phyloP scores from a whole-genome alignment of 1,140 invertebrate species.

The Notospermus geniculatus region DNA sequence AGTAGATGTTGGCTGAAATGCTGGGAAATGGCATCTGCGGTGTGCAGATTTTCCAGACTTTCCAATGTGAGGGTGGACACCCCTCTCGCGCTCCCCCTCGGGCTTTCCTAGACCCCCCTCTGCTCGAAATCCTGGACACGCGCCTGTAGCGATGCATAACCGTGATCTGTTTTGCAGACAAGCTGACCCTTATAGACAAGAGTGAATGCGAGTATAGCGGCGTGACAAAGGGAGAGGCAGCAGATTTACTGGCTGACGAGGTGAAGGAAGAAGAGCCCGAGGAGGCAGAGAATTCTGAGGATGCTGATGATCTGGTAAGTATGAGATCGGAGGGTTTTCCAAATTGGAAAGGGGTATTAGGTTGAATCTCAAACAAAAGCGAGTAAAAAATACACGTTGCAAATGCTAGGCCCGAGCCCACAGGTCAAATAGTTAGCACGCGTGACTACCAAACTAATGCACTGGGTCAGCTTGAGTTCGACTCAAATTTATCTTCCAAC shows the following conservation, averaged over 20 bases:
- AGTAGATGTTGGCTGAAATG: no score
- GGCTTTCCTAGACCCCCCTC: no score
- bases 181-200: slow-evolving; percentile 32
- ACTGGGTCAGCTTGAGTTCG: no score
- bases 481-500: no score
- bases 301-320: slow-evolving; percentile 35
- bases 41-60: neutral
- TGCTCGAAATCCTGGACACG: no score
- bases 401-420: no score
- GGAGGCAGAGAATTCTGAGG: slow-evolving; percentile 17
- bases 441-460: no score
- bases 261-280: slow-evolving; percentile 27
- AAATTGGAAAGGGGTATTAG: no score
- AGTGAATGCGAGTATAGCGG: slow-evolving; percentile 34
- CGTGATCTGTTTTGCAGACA: slow-evolving; percentile 23
- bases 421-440: no score
- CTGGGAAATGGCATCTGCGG: neutral
- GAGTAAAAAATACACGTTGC: no score
- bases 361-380: no score
- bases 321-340: neutral
- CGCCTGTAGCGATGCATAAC: neutral
- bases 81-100: neutral
- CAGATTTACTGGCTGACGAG: slow-evolving; percentile 27
- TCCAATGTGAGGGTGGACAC: neutral
- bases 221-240: slow-evolving; percentile 26